A percentile compares a stretch with the other conserved stretches of the same genome.
Conservation (phyloP, 2,113 vertebrate genomes). For the Lophotis ruficrista region DNA sequence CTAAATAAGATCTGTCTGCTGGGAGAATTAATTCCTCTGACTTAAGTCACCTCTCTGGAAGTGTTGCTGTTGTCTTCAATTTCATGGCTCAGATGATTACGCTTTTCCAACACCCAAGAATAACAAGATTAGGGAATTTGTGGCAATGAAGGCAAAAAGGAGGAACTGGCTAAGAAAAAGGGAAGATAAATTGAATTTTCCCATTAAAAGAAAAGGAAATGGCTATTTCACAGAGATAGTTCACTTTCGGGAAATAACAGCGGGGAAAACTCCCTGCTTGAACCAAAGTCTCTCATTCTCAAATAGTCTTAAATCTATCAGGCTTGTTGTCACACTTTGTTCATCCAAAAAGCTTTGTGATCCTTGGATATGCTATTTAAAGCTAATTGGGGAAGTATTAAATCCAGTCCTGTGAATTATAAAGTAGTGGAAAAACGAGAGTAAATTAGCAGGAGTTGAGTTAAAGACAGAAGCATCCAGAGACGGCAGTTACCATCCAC, state of each 20-base stretch:
- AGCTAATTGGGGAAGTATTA: background rate
- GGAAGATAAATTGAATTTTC: conserved; percentile 19
- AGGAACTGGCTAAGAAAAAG: conserved; percentile 13
- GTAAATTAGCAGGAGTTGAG: background rate
- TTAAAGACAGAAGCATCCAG: background rate
- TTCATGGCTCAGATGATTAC: conserved; percentile 56
- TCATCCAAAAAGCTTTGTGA: background rate
- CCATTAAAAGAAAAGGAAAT: conserved; percentile 20
- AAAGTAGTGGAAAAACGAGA: background rate
- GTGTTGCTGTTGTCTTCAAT: conserved; percentile 60
- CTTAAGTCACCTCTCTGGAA: conserved; percentile 48
- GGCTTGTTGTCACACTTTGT: background rate
- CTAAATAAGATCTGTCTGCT: conserved; percentile 44
- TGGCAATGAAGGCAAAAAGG: conserved; percentile 9
- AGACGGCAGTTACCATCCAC: background rate
- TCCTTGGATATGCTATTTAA: background rate
- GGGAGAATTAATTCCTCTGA: conserved; percentile 52
- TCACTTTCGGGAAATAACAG: background rate
- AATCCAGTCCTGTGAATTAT: background rate
- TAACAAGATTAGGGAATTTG: conserved; percentile 69
- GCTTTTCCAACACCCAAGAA: conserved; percentile 34
- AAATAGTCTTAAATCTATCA: background rate
- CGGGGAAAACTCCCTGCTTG: background rate
- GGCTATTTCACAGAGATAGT: background rate
- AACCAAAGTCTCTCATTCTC: background rate